Evolutionary conservation across 2,797 vertebrate species (phyloP), one percentile per base, ranked within the genome.

Genomic region (Peromyscus nudipes): DNA sequence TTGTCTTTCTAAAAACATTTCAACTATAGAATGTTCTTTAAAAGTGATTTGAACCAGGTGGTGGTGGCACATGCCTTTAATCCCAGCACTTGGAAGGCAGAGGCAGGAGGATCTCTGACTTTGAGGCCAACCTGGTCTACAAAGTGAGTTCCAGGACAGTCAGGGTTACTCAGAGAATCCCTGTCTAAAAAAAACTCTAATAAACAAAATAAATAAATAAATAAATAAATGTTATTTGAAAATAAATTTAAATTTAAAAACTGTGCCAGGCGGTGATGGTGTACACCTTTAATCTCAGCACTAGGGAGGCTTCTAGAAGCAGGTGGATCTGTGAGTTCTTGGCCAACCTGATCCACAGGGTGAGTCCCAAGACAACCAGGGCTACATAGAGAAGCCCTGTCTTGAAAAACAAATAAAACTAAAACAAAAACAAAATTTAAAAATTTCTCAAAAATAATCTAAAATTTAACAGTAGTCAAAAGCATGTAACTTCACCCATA

Each of bases 1-100:
- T 73, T 86, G 52, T 95, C 14, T 91, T 91, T 83, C 29, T 83
- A 82, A 46, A 34, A 75, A 75, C 25, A 64, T 40, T 75, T 76
- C 52, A 91, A 73, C n/a, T 71, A 64, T 1, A 91, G 34, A 64
- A 37, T 83, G 7, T 87, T 90, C 52, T 71, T 71, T 81, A 43
- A 77, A 55, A 77, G 34, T 75, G 12, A 62, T 62, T n/a, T 69
- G 23, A 91, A 91, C 55, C 2, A 1, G 23, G 23, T 2, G 4
- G 23, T 75, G 23, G 23, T 13, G 19, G 17, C 21, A 0, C 71
- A 65, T 13, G 29, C 64, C 64, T 31, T 65, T 67, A 67, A 13
- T 31, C 29, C 65, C 65, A 67, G 65, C 65, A 31, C 65, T 34
- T 31, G 12, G 65, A 14, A 67, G 29, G 29, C 12, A 67, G 11